Base-by-base conservation (phyloP, 2,797 vertebrate genomes). In the Gadopsis marmoratus region DNA sequence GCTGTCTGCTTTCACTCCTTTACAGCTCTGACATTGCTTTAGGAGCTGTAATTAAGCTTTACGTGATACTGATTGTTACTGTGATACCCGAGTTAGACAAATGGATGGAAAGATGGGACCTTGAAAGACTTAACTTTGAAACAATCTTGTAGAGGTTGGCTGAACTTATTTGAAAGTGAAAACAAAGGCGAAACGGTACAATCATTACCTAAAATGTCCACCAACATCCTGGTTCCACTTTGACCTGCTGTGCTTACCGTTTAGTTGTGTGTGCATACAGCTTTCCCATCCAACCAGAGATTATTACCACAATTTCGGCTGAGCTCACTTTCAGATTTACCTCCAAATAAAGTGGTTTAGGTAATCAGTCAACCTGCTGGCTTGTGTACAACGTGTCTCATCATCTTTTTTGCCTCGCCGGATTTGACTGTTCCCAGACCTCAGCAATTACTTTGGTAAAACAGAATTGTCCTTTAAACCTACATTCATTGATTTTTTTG, bases 21-120 rank as follows among this genome's bases (percentile, higher is more conserved):
- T 33, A 61, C 69, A 60, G 33, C 56, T 51, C 26, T 33, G 45
- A 17, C 48, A 43, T 48, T 31, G 12, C 60, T 58, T 31, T 55
- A 37, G 51, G 19, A 79, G 69, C 37, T 12, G 9, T 8, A 43
- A 73, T 72, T 72, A 41, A 58, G n/a, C 68, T 84, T 71, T 58
- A 53, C 43, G 55, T 16, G 47, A 75, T 33, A 0, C 5, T 59
- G 26, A 51, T 48, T 48, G 29, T 59, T 23, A 9, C 35, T 31
- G 26, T 54, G 21, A 56, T 61, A 60, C 74, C 60, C 14, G 21
- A 71, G 19, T 56, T 48, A 37, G 51, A 70, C 21, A 71, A 71
- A 58, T 65, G 59, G 55, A 58, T 65, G 59, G 55, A 23, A 62
- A 61, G 76, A 64, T 71, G 82, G 67, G 6, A 26, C 51, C 51